Conservation (phyloP, 2,113 vertebrate species). For the Leptobrachium ailaonicum region DNA sequence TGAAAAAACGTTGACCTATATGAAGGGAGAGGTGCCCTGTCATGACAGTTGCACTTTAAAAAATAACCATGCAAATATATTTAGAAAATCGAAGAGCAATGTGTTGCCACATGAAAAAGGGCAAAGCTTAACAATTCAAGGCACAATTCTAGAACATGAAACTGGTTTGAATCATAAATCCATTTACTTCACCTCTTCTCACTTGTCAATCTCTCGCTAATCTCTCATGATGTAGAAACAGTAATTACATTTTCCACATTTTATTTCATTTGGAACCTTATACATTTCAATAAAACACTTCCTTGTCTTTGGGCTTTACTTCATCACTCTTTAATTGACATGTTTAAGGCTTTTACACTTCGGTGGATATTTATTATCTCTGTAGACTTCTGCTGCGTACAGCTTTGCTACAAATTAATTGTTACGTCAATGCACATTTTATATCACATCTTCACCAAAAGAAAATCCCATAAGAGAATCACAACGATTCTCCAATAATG, state of each 20-base stretch:
- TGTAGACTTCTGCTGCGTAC: conserved; percentile 1
- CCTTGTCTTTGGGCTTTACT: conserved; percentile 2
- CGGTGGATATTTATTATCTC: conserved; percentile 27
- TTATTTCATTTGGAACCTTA: conserved; percentile 18
- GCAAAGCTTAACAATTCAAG: conserved; percentile 8
- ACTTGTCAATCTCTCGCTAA: conserved; percentile 2
- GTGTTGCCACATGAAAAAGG: too few relatives aligned
- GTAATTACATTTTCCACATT: conserved; percentile 35
- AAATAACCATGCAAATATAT: too few relatives aligned
- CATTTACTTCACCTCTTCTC: background rate
- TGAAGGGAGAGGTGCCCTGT: too few relatives aligned
- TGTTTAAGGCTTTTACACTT: conserved; percentile 30
- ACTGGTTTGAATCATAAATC: conserved; percentile 12
- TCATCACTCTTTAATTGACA: conserved; percentile 33
- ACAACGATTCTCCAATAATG: too few relatives aligned
- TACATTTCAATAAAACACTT: conserved; percentile 26
- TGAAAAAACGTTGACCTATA: too few relatives aligned
- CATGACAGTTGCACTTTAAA: too few relatives aligned
- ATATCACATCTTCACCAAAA: background rate
- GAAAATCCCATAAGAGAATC: background rate
- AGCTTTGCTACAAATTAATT: conserved; percentile 15
- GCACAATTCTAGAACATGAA: background rate
- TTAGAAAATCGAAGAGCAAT: too few relatives aligned
- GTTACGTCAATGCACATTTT: conserved; percentile 21
- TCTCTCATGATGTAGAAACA: conserved; percentile 31